Base-by-base conservation (phyloP, 2,113 vertebrate species). In the Semnornis frantzii region DNA sequence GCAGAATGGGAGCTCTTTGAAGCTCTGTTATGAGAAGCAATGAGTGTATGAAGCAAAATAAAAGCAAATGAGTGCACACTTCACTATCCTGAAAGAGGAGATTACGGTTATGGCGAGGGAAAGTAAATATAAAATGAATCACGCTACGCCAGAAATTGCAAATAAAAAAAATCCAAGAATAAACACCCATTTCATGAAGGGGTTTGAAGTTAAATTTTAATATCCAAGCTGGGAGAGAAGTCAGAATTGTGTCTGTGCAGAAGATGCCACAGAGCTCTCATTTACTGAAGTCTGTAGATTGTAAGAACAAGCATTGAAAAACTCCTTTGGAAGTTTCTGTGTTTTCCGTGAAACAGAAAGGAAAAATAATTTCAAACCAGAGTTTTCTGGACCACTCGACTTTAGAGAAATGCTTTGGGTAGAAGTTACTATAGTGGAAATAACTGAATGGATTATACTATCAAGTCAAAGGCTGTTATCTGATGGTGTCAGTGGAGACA, bases 171-270 rank as follows among this genome's bases (percentile, higher is more conserved):
- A 1, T 4, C 34, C 72, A 71, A 88, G 87, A 94, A 94, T 94
- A 93, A 93, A 65, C 90, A 88, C 88, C 76, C 58, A 66, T 88
- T 91, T 90, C 66, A 42, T 77, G 93, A 75, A 81, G 93, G 73
- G 82, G 88, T 91, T 94, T 90, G 89, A 94, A 95, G 93, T 94
- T 93, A 95, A 95, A 93, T 94, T 94, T 85, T 95, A 96, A 96
- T 92, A 59, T 75, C 50, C 70, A 59, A 84, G 24, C 78, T 82
- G 94, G 89, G 90, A 97, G 24, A 81, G 25, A 69, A 87, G 65
- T 78, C 65, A 62, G 80, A 65, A 94, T 69, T 91, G 62, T 78
- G 82, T 90, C 65, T 84, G 82, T 92, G 90, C 54, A 57, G 82
- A 50, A 85, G 65, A 86, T 52, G 76, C 66, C 94, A 74, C 93